Evolutionary conservation across 2,113 vertebrate species (phyloP).

Genomic region (Siphamia tubifer): DNA sequence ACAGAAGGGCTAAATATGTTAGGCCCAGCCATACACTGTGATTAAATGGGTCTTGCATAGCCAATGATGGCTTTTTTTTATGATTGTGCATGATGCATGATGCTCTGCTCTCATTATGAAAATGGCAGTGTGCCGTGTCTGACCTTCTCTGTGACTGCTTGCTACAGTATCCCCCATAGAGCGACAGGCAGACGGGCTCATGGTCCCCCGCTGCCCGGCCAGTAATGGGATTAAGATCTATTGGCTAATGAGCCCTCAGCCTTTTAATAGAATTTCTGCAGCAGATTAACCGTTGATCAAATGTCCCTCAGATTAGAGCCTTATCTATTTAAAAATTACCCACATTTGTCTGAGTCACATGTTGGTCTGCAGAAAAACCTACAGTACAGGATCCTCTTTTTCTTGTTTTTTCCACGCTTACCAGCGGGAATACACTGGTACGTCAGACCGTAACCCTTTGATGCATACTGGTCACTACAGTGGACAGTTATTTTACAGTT

Average conservation of each 20-base stretch:
- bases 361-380: conserved; percentile 5
- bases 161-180: conserved; percentile 54
- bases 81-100: conserved; percentile 71
- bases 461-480: too few species aligned
- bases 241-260: conserved; percentile 76
- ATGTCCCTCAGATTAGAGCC: conserved; percentile 64
- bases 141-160: conserved; percentile 59
- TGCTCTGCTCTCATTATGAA: conserved; percentile 73
- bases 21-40: conserved; percentile 62
- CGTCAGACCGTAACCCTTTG: too few species aligned
- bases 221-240: conserved; percentile 81
- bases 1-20: conserved; percentile 66
- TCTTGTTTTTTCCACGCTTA: neutral
- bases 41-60: conserved; percentile 74
- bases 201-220: conserved; percentile 46
- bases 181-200: conserved; percentile 46
- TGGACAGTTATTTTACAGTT: too few species aligned
- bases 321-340: conserved; percentile 61
- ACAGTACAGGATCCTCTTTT: neutral
- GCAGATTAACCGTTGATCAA: conserved; percentile 76
- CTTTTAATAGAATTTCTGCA: conserved; percentile 74
- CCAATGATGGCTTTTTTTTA: conserved; percentile 73
- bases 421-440: neutral
- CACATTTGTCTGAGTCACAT: conserved; percentile 29
- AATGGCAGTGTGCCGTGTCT: conserved; percentile 65